Evolutionary conservation across 1,140 invertebrate species (phyloP), one percentile per base, ranked within the genome.

Genomic region (Apis cerana): DNA sequence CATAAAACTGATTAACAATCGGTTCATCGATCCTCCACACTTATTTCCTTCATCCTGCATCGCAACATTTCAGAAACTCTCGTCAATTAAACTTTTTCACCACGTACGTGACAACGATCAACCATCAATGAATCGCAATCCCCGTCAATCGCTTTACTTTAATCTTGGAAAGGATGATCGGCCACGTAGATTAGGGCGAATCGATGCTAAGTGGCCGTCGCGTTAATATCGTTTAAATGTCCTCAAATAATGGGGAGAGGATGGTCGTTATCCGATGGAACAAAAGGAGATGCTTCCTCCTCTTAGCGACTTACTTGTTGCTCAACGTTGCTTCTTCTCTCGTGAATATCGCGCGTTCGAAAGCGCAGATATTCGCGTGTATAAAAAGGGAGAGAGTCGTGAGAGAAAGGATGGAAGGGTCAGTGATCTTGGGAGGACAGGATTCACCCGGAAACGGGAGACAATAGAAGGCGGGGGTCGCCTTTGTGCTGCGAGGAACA

Each of bases 301-400:
- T 19, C 68, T 61, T 62, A 65, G 62, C 52, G 76, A 84, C 77
- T 91, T 91, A 91, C 90, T 91, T 91, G 89, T 91, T 91, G 90
- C 90, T 78, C 76, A 68, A 43, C 23, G 23, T 19, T 62, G 74
- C 75, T 78, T 68, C 64, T 75, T 58, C 75, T 74, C 72, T 50
- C 74, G 59, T 71, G 85, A 87, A 87, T 88, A 81, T 88, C 78
- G 71, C 65, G 33, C 76, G 23, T 50, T 64, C 62, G 52, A 84
- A 76, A 75, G 75, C 80, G 75, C 74, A 43, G 74, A 77, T 61
- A 54, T 27, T 64, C n/a, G 33, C 80, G 62, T 52, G 61, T n/a
- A 59, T 50, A 58, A 50, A 58, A 17, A 19, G 50, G 67, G 71
- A 67, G 19, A 11, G 7, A 69, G 17, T 62, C 65, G 23, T 58